Percentiles rank a stretch among this genome's conserved stretches.
Evolutionary conservation across 2,797 vertebrate genomes (phyloP).

Genomic region (Lepilemur septentrionalis): DNA sequence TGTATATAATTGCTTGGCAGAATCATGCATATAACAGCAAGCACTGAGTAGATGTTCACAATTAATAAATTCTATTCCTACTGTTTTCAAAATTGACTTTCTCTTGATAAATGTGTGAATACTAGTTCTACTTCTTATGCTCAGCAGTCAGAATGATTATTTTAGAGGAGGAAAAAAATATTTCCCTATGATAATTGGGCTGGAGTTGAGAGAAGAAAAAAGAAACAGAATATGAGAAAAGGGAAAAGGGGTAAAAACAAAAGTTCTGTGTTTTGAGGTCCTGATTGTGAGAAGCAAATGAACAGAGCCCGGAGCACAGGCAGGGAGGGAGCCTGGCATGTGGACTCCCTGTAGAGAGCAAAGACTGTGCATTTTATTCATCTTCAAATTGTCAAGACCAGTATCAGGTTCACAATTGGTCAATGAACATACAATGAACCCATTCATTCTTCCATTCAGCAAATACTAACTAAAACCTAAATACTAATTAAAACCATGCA

Average conservation of each 20-base stretch:
- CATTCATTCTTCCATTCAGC: background rate
- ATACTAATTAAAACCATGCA: background rate
- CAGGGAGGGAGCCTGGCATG: background rate
- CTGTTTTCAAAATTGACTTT: constrained; percentile 19
- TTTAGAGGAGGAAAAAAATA: background rate
- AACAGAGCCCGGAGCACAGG: background rate
- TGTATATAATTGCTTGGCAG: background rate
- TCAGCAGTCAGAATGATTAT: background rate
- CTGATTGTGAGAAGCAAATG: background rate
- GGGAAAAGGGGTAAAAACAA: background rate
- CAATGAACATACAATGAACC: background rate
- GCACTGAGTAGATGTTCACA: background rate
- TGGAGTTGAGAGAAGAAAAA: background rate
- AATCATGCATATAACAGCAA: background rate
- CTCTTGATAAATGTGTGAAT: background rate
- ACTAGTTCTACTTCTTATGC: background rate
- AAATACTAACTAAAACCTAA: background rate
- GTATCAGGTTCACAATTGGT: background rate
- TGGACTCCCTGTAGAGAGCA: background rate
- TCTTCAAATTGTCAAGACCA: background rate
- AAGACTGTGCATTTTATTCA: background rate
- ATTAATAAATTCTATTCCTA: background rate
- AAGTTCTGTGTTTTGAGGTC: background rate
- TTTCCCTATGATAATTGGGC: background rate
- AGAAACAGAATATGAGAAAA: background rate